Conservation (phyloP, 2,888 invertebrate species). For the Lasioglossum marginatum region DNA sequence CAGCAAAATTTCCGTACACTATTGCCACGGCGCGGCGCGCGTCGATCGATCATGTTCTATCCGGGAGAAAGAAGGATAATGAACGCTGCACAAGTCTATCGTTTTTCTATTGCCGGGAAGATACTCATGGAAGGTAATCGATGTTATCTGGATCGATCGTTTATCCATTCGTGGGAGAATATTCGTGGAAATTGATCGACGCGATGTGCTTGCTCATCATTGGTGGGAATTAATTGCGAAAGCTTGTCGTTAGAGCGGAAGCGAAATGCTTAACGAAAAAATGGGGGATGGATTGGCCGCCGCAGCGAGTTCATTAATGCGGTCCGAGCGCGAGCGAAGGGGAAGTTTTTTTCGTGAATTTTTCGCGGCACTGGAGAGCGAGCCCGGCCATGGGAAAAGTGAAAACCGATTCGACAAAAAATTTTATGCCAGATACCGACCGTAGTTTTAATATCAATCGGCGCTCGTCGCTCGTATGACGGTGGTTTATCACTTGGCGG, state of each 20-base stretch:
- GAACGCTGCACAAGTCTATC: neutral
- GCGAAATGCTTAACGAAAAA: slow-evolving; percentile 12
- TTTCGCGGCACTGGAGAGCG: neutral
- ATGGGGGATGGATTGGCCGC: neutral
- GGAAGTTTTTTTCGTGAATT: slow-evolving; percentile 35
- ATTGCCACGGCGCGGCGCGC: neutral
- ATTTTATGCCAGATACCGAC: neutral
- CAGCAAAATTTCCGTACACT: neutral
- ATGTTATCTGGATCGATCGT: slow-evolving; percentile 34
- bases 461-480: neutral
- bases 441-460: slow-evolving; percentile 47
- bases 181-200: slow-evolving; percentile 32
- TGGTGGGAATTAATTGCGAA: slow-evolving; percentile 31
- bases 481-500: slow-evolving; percentile 18
- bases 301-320: slow-evolving; percentile 30
- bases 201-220: neutral
- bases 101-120: neutral
- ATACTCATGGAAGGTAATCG: slow-evolving; percentile 3
- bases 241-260: slow-evolving; percentile 11
- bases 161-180: slow-evolving; percentile 22
- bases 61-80: neutral
- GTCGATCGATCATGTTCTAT: neutral
- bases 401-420: slow-evolving; percentile 37
- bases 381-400: neutral
- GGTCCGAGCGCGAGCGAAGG: neutral